phyloP scores from a whole-genome alignment of 2,113 vertebrate species.

The Erythrocercus mccallii region DNA sequence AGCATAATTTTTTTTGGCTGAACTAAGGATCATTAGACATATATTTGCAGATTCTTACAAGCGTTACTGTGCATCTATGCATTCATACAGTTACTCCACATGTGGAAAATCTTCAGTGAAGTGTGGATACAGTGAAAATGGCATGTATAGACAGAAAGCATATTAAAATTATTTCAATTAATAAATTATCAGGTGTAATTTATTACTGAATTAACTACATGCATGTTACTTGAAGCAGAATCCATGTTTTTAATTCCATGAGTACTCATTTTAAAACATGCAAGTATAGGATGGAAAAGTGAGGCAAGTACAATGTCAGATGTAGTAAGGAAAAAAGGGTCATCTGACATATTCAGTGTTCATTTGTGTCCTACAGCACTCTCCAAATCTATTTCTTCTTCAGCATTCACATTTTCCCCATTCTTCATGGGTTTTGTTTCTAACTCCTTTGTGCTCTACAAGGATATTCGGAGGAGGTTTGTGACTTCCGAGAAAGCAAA shows the following conservation, averaged over 20 bases:
- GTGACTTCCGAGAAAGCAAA: not conserved
- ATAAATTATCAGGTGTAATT: not conserved
- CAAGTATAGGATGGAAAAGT: not conserved
- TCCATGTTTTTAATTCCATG: not conserved
- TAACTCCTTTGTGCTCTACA: not conserved
- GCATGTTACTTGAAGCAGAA: not conserved
- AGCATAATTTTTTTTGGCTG: not conserved
- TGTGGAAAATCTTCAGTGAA: not conserved
- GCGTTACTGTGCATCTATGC: not conserved
- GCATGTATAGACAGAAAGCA: not conserved
- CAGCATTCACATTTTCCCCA: not conserved
- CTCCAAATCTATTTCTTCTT: not conserved
- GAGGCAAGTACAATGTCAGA: not conserved
- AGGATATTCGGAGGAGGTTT: not conserved
- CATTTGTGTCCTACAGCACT: not conserved
- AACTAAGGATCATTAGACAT: not conserved
- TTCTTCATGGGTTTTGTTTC: not conserved
- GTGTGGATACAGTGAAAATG: not conserved
- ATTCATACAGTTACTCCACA: not conserved
- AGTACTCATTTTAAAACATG: not conserved
- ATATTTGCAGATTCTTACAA: not conserved
- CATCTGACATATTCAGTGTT: not conserved
- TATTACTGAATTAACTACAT: not conserved
- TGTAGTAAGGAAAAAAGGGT: not conserved
- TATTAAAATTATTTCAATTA: not conserved